Conservation (phyloP, 2,113 vertebrate genomes). For the Proteles cristata region DNA sequence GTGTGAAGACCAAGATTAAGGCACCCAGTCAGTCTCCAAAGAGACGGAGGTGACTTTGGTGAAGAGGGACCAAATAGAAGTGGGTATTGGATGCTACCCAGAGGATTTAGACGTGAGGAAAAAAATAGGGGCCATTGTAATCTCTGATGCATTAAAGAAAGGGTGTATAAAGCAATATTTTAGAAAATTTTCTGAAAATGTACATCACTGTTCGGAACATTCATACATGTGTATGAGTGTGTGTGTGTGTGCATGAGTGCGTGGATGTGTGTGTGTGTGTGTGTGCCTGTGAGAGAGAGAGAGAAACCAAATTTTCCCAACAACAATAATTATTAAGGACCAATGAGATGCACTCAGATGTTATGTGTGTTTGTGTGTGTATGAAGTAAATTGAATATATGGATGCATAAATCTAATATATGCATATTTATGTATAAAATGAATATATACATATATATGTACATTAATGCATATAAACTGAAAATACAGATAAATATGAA, state of each 20-base stretch:
- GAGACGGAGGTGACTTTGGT: background rate
- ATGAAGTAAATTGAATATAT: background rate
- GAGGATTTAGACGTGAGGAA: background rate
- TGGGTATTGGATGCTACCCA: background rate
- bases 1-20: background rate
- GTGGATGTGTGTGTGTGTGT: background rate
- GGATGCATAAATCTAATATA: background rate
- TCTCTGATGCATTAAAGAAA: background rate
- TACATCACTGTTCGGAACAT: background rate
- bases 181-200: background rate
- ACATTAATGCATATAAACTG: background rate
- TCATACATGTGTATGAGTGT: background rate
- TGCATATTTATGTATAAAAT: background rate
- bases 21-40: background rate
- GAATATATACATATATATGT: background rate
- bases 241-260: background rate
- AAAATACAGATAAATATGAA: background rate
- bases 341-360: background rate
- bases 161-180: background rate
- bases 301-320: background rate
- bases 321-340: background rate
- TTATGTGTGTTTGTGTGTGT: background rate
- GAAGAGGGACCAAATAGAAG: background rate
- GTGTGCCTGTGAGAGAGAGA: background rate
- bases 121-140: background rate